Percentiles rank a stretch among this genome's conserved stretches.
These are phyloP conservation scores for Montipora capitata DNA, from an alignment of 92 coral and sea anemone genomes.

Conservation along the genomic window DNA sequence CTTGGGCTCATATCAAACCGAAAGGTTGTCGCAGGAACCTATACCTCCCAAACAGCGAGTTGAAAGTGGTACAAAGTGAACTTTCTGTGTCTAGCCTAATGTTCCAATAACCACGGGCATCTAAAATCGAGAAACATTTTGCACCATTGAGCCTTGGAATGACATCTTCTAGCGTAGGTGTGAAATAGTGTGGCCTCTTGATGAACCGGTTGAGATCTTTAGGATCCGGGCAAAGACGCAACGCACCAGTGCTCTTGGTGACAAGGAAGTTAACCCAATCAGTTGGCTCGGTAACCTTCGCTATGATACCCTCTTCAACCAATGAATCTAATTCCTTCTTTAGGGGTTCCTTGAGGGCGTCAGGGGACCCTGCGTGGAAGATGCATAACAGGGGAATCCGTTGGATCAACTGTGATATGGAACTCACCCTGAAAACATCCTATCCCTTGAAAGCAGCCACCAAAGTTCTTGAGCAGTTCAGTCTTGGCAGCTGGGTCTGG, in stretches of 20 bases:
- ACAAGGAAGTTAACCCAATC: slow-evolving; percentile 83
- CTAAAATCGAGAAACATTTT: slow-evolving; percentile 71
- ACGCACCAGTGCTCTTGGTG: slow-evolving; percentile 73
- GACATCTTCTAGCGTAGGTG: slow-evolving; percentile 84
- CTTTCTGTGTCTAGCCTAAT: slow-evolving; percentile 70
- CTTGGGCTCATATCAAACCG: slow-evolving; percentile 76
- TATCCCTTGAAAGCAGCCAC: slow-evolving; percentile 66
- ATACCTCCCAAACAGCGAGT: slow-evolving; percentile 77
- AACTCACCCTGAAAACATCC: slow-evolving; percentile 77
- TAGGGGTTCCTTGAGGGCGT: slow-evolving; percentile 81
- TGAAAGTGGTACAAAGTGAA: slow-evolving; percentile 75
- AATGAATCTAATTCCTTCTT: slow-evolving; percentile 75
- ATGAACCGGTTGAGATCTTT: slow-evolving; percentile 75
- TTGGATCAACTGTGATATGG: slow-evolving; percentile 73
- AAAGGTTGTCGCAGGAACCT: slow-evolving; percentile 73
- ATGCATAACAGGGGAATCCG: slow-evolving; percentile 72
- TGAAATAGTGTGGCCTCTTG: slow-evolving; percentile 75
- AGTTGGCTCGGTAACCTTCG: slow-evolving; percentile 75
- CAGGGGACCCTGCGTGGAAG: slow-evolving; percentile 78
- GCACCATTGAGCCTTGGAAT: slow-evolving; percentile 79
- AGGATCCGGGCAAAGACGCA: slow-evolving; percentile 79
- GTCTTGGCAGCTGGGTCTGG: slow-evolving; percentile 71
- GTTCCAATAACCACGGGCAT: slow-evolving; percentile 88
- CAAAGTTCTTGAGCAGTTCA: slow-evolving; percentile 53
- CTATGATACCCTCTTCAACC: slow-evolving; percentile 74